A percentile compares a stretch with the other conserved stretches of the same genome.
These are phyloP conservation scores for Gnathonemus echidnorhynchus DNA, from an alignment of 2,113 vertebrate genomes.

Conservation along the genomic window DNA sequence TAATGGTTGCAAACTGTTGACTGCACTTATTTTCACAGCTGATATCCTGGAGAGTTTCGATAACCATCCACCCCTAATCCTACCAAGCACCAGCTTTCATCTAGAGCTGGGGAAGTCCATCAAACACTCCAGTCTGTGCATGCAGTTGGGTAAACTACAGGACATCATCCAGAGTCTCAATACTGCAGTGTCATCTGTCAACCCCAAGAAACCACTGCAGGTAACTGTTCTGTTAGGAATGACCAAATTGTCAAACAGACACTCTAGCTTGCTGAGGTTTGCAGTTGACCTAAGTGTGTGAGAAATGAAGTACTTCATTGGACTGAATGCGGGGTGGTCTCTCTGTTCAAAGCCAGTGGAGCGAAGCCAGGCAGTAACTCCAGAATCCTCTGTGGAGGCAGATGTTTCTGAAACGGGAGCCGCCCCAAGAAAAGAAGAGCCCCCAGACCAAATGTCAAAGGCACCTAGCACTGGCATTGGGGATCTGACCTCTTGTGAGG, in stretches of 20 bases:
- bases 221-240: constrained; percentile 23
- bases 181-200: neutral
- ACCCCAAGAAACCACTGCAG: constrained; percentile 18
- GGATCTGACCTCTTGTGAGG: constrained; percentile 38
- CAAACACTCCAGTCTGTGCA: constrained; percentile 37
- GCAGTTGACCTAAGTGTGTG: neutral
- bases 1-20: neutral
- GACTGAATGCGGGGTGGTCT: neutral
- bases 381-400: constrained; percentile 18
- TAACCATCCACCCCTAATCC: constrained; percentile 61
- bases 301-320: neutral
- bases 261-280: neutral
- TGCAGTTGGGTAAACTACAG: constrained; percentile 45
- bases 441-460: neutral
- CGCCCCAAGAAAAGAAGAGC: constrained; percentile 22
- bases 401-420: constrained; percentile 24
- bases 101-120: constrained; percentile 42
- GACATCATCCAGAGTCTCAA: constrained; percentile 31
- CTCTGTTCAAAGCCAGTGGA: neutral
- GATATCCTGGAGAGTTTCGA: constrained; percentile 65
- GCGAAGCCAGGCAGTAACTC: neutral
- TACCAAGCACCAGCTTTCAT: constrained; percentile 52
- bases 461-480: constrained; percentile 12
- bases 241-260: neutral
- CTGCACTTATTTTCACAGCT: constrained; percentile 33